Conservation (phyloP, 1,140 invertebrate species). For the Cherax quadricarinatus region DNA sequence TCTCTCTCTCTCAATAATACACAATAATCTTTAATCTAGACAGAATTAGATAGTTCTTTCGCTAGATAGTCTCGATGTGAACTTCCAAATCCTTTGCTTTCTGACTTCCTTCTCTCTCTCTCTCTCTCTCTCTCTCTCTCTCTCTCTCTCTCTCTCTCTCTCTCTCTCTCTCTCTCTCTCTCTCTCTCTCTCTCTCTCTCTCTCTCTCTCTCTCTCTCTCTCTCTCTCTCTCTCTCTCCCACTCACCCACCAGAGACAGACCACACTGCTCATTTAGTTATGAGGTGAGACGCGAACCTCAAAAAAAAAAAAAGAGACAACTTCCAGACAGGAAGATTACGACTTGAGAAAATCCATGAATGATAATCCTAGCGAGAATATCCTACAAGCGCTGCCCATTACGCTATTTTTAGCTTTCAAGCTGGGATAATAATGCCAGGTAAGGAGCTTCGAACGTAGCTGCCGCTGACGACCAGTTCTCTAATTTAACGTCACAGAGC, state of each 20-base stretch:
- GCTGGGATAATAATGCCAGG: neutral
- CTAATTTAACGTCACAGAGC: too few relatives aligned
- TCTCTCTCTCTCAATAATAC: neutral
- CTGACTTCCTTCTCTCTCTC: too few relatives aligned
- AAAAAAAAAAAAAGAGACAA: too few relatives aligned
- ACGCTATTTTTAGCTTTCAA: neutral
- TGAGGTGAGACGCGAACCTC: too few relatives aligned
- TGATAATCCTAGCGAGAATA: neutral
- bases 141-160: slow-evolving; percentile 11
- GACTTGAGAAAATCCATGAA: neutral
- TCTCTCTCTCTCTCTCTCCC: neutral
- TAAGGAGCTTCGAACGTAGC: neutral
- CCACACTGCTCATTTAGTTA: too few relatives aligned
- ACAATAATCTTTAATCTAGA: too few relatives aligned
- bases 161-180: slow-evolving; percentile 53
- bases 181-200: slow-evolving; percentile 49
- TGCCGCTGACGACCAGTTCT: too few relatives aligned
- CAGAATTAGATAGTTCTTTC: too few relatives aligned
- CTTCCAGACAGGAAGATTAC: neutral
- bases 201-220: slow-evolving; percentile 22
- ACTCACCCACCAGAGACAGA: too few relatives aligned
- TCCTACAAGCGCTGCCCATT: neutral
- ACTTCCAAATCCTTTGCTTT: too few relatives aligned
- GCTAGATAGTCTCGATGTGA: too few relatives aligned
- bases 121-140: too few relatives aligned